These are phyloP conservation scores for Philereme vetulata DNA, from an alignment of 2,888 invertebrate species.

Conservation along the genomic window DNA sequence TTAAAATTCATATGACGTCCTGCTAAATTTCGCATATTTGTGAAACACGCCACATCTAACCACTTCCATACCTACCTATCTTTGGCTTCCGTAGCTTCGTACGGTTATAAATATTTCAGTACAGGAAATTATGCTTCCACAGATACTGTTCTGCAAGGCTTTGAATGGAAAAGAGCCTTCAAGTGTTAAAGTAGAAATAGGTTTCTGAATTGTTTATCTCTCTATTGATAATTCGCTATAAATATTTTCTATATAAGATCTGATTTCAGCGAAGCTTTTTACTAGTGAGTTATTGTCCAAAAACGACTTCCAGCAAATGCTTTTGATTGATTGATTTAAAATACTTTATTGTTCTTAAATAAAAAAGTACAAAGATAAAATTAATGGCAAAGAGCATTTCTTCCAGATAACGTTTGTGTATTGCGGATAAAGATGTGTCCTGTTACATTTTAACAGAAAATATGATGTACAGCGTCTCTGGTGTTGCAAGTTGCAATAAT, in stretches of 20 bases:
- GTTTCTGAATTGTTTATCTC: constrained; percentile 56
- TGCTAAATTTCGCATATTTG: no score
- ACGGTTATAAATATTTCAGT: constrained; percentile 79
- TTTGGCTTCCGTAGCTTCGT: constrained; percentile 45
- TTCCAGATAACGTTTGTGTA: no score
- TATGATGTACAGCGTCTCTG: no score
- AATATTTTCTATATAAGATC: not conserved
- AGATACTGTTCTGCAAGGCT: constrained; percentile 64
- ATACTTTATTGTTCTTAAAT: no score
- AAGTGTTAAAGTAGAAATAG: constrained; percentile 57
- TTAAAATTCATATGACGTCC: no score
- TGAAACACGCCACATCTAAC: not conserved
- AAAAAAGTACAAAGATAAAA: no score
- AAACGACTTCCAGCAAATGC: no score
- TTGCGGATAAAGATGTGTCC: no score
- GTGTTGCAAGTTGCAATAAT: no score
- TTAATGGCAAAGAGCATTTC: no score
- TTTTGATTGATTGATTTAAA: no score
- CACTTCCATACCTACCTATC: not conserved
- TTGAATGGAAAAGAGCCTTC: constrained; percentile 67
- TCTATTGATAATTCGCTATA: constrained; percentile 44
- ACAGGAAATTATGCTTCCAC: constrained; percentile 79
- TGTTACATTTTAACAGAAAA: no score
- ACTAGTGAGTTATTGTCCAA: not conserved
- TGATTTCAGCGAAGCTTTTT: not conserved